Evolutionary conservation across 2,888 invertebrate genomes (phyloP).

Genomic region (Alviniconcha strummeri): DNA sequence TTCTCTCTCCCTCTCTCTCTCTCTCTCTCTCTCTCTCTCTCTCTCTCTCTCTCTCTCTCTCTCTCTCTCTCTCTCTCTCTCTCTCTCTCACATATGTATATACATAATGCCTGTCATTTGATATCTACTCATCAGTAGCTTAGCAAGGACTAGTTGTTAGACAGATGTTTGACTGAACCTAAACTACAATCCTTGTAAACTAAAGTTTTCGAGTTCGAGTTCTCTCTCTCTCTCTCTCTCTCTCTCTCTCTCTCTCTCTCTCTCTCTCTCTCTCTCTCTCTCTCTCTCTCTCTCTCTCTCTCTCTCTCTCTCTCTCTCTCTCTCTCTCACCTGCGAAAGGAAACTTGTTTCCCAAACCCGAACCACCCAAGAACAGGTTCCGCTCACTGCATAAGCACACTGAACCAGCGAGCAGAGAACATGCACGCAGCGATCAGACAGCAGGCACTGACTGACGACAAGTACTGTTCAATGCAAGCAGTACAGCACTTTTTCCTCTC

Average conservation of each 20-base stretch:
- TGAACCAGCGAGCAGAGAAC: too few species aligned
- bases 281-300: not conserved
- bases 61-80: not conserved
- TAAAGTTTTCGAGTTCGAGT: too few species aligned
- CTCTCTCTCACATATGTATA: not conserved
- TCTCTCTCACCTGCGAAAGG: not conserved
- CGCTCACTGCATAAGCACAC: too few species aligned
- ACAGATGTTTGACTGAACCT: too few species aligned
- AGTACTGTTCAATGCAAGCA: too few species aligned
- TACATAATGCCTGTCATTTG: not conserved
- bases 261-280: not conserved
- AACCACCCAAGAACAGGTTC: too few species aligned
- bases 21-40: not conserved
- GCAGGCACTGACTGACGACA: too few species aligned
- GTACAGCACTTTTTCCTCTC: too few species aligned
- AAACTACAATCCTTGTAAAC: too few species aligned
- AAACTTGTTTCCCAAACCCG: too few species aligned
- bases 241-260: not conserved
- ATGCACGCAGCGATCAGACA: too few species aligned
- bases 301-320: not conserved
- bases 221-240: constrained; percentile 9
- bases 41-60: not conserved
- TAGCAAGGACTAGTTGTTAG: too few species aligned
- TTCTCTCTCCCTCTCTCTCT: not conserved
- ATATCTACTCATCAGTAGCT: not conserved